Base-by-base conservation (phyloP, 2,797 vertebrate species). In the Borostomias antarcticus region DNA sequence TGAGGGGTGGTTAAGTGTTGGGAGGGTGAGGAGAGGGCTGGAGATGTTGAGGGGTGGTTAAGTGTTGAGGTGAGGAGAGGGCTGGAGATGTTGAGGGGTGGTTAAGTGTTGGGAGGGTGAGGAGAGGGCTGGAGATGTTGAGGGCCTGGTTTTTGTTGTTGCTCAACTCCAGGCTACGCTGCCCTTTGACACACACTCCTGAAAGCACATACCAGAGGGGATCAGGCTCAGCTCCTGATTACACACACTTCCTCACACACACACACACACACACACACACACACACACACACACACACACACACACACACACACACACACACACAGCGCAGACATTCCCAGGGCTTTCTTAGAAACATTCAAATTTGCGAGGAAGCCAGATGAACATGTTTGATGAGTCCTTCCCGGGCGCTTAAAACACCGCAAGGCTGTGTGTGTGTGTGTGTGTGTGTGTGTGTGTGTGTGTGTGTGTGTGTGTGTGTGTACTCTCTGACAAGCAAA, bases 141-240 rank as follows among this genome's bases (percentile, higher is more conserved):
- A 80, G 78, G 70, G 72, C 64, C 66, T 62, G 26, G 62, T 70
- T 78, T 81, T 75, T 77, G 78, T 81, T 67, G 6, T 80, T 77
- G 33, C 51, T 43, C 21, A 58, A 82, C 80, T 80, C 73, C 70
- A 82, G 81, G 69, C 74, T 80, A 68, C 70, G 75, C 79, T 89
- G 84, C 82, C 85, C 89, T 90, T 88, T 90, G 86, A 86, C 86
- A 89, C 86, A 84, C 77, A 81, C 83, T 86, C 82, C 83, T 47
- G 1, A 84, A 75, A 86, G 82, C 86, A 86, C 89, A 90, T 89
- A 88, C 88, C 87, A 89, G 82, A 90, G 86, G 85, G 88, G 86
- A 89, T 90, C 86, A 90, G 75, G 77, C 76, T 5, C 63, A 76
- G 79, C 82, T 85, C 83, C 83, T 85, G 78, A 88, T 85, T 79